Base-by-base conservation (phyloP, 2,888 invertebrate species). In the Neria commutata region DNA sequence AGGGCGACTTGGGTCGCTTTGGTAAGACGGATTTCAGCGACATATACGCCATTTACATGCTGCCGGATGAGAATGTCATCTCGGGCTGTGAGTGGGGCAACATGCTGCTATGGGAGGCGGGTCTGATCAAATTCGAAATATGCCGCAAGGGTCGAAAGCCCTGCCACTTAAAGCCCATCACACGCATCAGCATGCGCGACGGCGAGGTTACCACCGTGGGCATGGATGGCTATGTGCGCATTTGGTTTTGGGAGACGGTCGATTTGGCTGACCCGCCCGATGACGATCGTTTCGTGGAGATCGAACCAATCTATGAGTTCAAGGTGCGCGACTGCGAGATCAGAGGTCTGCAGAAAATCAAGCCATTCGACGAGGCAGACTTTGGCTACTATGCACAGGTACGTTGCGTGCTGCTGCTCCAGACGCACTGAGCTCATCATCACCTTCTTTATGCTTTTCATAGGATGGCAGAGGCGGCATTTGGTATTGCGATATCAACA, bases 181-280 rank as follows among this genome's bases (percentile, higher is more conserved):
- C 81, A 0, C 69, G 79, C 4, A 80, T 83, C 3, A 71, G 71
- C 1, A 75, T 77, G 75, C 72, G 72, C 16, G 70, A 77, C 19
- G 78, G 78, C 2, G 83, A 83, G 64, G 75, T 83, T 21, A 79
- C 77, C 54, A 81, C 82, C 0, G 72, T 80, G 70, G 87, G 91
- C 0, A 86, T 88, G 74, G 94, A 94, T 76, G 93, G 93, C 0
- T 90, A 88, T 77, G 85, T 92, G 14, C 85, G 89, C 5, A 87
- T 92, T 10, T 96, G 96, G 95, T 93, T 91, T 81, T 95, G 94
- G 85, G 93, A 94, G 68, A 90, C 91, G 0, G 92, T 95, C n/a
- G 94, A 95, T 67, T 87, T 90, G 62, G 91, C 94, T 0, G 92
- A 95, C 80, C 89, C 91, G 0, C 87, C 90, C 0, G 93, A 94